Evolutionary conservation across 2,888 invertebrate species (phyloP).

Genomic region (Pterostichus niger): DNA sequence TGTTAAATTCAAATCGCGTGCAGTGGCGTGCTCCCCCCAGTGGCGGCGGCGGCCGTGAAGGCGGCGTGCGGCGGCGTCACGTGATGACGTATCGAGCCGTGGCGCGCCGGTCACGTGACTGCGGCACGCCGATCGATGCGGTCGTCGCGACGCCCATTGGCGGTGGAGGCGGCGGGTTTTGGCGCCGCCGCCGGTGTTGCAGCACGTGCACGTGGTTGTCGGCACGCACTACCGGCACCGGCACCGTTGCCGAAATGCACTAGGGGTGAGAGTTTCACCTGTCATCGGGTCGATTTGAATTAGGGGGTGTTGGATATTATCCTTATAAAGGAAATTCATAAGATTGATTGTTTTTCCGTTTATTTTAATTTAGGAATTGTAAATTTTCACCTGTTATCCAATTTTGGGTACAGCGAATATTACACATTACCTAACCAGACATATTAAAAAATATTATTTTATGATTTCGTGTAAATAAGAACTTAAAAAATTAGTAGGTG

Average conservation of each 20-base stretch:
- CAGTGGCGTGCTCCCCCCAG: not conserved
- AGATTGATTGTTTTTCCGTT: too few species aligned
- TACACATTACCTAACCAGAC: too few species aligned
- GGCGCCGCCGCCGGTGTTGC: not conserved
- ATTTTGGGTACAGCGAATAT: too few species aligned
- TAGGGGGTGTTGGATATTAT: too few species aligned
- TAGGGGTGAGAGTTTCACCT: not conserved
- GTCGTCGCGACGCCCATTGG: constrained; percentile 36
- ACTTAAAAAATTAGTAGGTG: too few species aligned
- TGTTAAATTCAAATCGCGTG: constrained; percentile 62
- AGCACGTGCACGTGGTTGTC: constrained; percentile 19
- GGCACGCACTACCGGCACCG: constrained; percentile 5
- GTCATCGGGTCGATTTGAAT: too few species aligned
- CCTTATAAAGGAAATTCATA: too few species aligned
- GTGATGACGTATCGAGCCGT: constrained; percentile 25
- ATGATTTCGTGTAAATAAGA: too few species aligned
- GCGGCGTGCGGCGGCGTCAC: constrained; percentile 1
- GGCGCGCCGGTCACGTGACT: constrained; percentile 70
- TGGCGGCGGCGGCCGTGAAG: not conserved
- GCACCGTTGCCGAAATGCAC: not conserved
- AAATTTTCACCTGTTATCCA: too few species aligned
- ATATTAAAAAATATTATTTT: too few species aligned
- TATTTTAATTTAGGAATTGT: too few species aligned
- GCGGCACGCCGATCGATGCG: constrained; percentile 70
- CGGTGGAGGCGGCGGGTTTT: constrained; percentile 16